A percentile compares a stretch with the other conserved stretches of the same genome.
phyloP scores from a whole-genome alignment of 2,888 invertebrate genomes.

The Horisme vitalbata region DNA sequence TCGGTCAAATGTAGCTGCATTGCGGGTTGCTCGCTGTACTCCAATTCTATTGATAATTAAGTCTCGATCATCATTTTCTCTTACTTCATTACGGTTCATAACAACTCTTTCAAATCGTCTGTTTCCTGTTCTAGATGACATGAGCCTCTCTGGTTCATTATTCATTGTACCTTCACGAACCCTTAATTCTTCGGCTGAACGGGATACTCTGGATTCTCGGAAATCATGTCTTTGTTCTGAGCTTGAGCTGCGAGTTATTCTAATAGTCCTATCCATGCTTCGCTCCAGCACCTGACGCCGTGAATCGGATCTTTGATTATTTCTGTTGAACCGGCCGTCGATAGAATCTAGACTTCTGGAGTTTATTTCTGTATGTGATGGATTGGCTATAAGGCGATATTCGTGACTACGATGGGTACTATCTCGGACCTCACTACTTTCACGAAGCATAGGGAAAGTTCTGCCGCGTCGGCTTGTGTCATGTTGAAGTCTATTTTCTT shows the following conservation, averaged over 20 bases:
- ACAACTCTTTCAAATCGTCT: slow-evolving; percentile 3
- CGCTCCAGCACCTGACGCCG: slow-evolving; percentile 10
- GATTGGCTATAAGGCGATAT: slow-evolving; percentile 6
- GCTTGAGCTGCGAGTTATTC: slow-evolving; percentile 9
- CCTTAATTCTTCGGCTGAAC: slow-evolving; percentile 4
- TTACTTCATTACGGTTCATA: slow-evolving; percentile 4
- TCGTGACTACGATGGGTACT: slow-evolving; percentile 10
- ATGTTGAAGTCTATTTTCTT: slow-evolving; percentile 13
- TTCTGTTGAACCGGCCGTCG: slow-evolving; percentile 5
- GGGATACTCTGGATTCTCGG: slow-evolving; percentile 4
- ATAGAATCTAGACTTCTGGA: neutral
- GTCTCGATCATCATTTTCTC: neutral
- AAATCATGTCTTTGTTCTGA: slow-evolving; percentile 11
- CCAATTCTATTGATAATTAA: neutral
- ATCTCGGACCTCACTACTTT: neutral
- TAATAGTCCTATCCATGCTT: slow-evolving; percentile 1
- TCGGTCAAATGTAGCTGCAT: neutral
- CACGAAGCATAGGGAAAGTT: neutral
- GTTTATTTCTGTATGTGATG: neutral
- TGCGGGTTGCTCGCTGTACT: slow-evolving; percentile 2
- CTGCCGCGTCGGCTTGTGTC: slow-evolving; percentile 6
- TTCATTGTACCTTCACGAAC: slow-evolving; percentile 12
- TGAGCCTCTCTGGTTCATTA: slow-evolving; percentile 7
- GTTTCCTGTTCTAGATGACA: neutral
- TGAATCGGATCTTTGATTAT: slow-evolving; percentile 5